Conservation (phyloP, 1,140 invertebrate species). For the Sminthurides bifidus region DNA sequence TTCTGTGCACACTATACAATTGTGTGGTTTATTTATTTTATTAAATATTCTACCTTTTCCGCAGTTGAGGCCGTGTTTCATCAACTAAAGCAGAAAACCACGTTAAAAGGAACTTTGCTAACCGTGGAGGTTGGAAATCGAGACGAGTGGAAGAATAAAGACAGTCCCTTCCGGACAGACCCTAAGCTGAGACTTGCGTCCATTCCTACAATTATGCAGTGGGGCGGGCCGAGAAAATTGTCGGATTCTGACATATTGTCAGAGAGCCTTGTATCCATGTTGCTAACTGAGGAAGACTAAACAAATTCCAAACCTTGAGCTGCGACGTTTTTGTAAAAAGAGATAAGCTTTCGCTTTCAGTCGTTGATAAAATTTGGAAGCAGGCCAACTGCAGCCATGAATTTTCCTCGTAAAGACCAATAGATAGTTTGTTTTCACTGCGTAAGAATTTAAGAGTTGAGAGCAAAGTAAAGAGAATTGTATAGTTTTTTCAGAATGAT, state of each 20-base stretch:
- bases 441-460: too few relatives aligned
- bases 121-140: conserved; percentile 19
- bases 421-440: too few relatives aligned
- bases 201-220: conserved; percentile 57
- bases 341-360: too few relatives aligned
- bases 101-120: conserved; percentile 11
- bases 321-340: not conserved
- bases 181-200: conserved; percentile 50
- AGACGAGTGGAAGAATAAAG: conserved; percentile 52
- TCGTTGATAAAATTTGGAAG: too few relatives aligned
- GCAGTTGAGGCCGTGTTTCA: conserved; percentile 17
- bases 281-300: conserved; percentile 42
- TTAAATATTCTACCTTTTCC: not conserved
- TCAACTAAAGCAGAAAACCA: not conserved
- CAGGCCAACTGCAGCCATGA: too few relatives aligned
- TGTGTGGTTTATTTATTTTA: conserved; percentile 2
- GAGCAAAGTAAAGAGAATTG: too few relatives aligned
- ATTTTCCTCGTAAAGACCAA: too few relatives aligned
- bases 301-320: conserved; percentile 17
- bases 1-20: not conserved
- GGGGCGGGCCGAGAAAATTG: conserved; percentile 54
- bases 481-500: too few relatives aligned
- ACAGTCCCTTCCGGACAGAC: conserved; percentile 60
- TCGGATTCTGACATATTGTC: conserved; percentile 57
- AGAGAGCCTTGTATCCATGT: conserved; percentile 51